Conservation (phyloP, 1,140 invertebrate genomes). For the Helicoverpa armigera region DNA sequence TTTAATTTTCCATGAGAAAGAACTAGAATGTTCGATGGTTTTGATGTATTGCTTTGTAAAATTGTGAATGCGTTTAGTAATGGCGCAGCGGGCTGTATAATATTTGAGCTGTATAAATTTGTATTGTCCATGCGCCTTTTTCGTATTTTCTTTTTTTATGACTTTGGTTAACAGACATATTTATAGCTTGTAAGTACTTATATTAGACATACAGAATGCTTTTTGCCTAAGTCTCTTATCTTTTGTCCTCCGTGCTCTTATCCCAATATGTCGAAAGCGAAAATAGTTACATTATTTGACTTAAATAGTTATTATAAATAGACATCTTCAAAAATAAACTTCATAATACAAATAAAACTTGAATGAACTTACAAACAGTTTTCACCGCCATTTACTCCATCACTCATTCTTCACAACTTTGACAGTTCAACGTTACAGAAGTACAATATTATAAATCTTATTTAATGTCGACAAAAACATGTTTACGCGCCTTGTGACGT, state of each 20-base stretch:
- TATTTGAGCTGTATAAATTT: too few relatives aligned
- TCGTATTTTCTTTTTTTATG: neutral
- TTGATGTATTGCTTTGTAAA: neutral
- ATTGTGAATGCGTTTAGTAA: neutral
- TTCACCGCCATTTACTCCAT: conserved; percentile 27
- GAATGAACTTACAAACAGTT: conserved; percentile 14
- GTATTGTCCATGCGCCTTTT: too few relatives aligned
- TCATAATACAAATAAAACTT: neutral
- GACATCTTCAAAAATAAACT: neutral
- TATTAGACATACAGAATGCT: too few relatives aligned
- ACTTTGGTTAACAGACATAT: too few relatives aligned
- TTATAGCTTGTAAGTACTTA: too few relatives aligned
- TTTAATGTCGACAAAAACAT: conserved; percentile 43
- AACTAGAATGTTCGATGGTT: neutral
- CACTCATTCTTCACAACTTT: conserved; percentile 34
- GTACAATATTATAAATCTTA: conserved; percentile 49
- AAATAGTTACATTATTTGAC: too few relatives aligned
- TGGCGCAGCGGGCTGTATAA: neutral
- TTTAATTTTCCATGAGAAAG: conserved; percentile 25
- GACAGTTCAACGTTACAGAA: conserved; percentile 36
- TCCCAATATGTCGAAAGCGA: too few relatives aligned
- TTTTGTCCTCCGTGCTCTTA: too few relatives aligned
- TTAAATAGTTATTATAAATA: too few relatives aligned
- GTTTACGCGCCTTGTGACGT: conserved; percentile 45
- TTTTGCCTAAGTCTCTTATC: too few relatives aligned